Base-by-base conservation (phyloP, 2,888 invertebrate species). In the Plemyria rubiginata region DNA sequence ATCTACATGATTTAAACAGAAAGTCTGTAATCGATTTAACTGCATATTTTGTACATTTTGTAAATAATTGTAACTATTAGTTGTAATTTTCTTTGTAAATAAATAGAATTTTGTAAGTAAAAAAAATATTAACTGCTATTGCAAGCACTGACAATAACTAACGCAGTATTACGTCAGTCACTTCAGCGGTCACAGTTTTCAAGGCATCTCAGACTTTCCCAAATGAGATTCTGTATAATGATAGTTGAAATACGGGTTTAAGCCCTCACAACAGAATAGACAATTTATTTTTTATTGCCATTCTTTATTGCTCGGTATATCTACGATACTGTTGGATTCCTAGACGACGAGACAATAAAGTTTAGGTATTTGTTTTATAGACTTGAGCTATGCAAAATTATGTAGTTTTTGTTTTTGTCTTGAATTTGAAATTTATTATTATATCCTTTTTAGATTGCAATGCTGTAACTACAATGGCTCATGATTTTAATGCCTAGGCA, bases 261-360 rank as follows among this genome's bases (percentile, higher is more conserved):
- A 48, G 32, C 13, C 41, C 40, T 53, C 41, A 13, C 48, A 49
- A 29, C 50, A 62, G 68, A 66, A 68, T 59, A 65, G 52, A 68
- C 70, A 63, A 65, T 68, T 70, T 60, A 66, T 62, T 60, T 63
- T 68, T 65, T 65, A 70, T 61, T 66, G 60, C 60, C 45, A 5
- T 46, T 61, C 63, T 68, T 68, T 68, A 70, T 60, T 54, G 45
- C 56, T 54, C 13, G 28, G 45, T 46, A 46, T 54, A 59, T 65
- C 51, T 55, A 54, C 54, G 49, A 57, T 63, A 56, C 59, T 43
- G 50, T 55, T 43, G 48, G 56, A 56, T 62, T 59, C 52, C 60
- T 56, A 62, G 57, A 64, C 54, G 57, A 62, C 54, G 56, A 49
- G 38, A 57, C 41, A 43, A 65, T 67, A 65, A 70, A 70, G 48